A percentile compares a stretch with the other conserved stretches of the same genome.
These are phyloP conservation scores for Aethes cnicana DNA, from an alignment of 2,888 invertebrate genomes.

Conservation along the genomic window DNA sequence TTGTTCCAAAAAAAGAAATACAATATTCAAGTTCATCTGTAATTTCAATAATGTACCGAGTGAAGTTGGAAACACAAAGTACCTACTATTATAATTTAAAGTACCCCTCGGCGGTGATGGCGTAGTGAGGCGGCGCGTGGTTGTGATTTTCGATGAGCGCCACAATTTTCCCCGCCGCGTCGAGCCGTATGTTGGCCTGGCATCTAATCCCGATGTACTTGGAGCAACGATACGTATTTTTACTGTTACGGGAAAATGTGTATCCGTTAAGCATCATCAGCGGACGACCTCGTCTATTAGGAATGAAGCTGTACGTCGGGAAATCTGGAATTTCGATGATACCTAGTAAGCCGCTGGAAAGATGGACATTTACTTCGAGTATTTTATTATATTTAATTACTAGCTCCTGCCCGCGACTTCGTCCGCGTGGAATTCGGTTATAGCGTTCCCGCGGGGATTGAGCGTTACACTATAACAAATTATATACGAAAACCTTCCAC, in stretches of 20 bases:
- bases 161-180: constrained; percentile 2
- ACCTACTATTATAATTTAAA: constrained; percentile 3
- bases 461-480: no score
- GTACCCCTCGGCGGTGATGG: constrained; percentile 5
- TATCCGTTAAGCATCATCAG: constrained; percentile 1
- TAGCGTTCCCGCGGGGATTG: no score
- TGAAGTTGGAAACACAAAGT: no score
- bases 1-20: no score
- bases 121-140: constrained; percentile 13
- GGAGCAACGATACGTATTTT: constrained; percentile 7
- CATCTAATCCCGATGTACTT: constrained; percentile 8
- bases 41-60: no score
- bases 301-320: not conserved
- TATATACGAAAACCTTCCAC: no score
- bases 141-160: constrained; percentile 6
- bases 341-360: no score
- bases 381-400: no score
- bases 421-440: no score
- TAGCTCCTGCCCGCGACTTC: no score
- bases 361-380: no score
- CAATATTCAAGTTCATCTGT: no score
- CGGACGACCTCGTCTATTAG: not conserved
- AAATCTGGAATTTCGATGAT: not conserved
- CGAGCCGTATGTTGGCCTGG: constrained; percentile 17
- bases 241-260: constrained; percentile 4